These are phyloP conservation scores for Drosophila suzukii DNA, from an alignment of 1,140 invertebrate genomes.

Conservation along the genomic window DNA sequence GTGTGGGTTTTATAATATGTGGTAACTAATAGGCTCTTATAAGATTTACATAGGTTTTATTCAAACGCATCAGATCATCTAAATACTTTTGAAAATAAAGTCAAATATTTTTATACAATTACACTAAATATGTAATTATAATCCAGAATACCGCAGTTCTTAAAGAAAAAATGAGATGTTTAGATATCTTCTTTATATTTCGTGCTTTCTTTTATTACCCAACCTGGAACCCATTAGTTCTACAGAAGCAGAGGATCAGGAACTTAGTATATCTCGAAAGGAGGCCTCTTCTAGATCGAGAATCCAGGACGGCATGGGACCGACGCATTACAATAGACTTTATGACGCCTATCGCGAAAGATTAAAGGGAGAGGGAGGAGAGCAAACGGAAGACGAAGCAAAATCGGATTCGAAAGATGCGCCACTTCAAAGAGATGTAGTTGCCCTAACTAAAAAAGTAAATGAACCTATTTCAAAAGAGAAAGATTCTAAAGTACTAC, in stretches of 20 bases:
- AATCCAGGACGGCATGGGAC: not conserved
- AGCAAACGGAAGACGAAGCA: not conserved
- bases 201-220: conserved; percentile 16
- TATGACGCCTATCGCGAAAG: conserved; percentile 50
- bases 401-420: not conserved
- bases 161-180: conserved; percentile 16
- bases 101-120: conserved; percentile 2
- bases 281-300: conserved; percentile 3
- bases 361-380: conserved; percentile 1
- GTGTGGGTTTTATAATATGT: too few species aligned
- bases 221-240: not conserved
- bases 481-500: not conserved
- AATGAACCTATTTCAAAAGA: not conserved
- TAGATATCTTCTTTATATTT: conserved; percentile 1
- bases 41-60: not conserved
- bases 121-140: not conserved
- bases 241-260: not conserved
- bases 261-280: conserved; percentile 11
- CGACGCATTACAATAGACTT: conserved; percentile 31
- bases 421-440: not conserved
- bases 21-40: too few species aligned
- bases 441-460: not conserved
- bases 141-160: not conserved
- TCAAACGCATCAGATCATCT: not conserved
- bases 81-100: conserved; percentile 6